phyloP scores from a whole-genome alignment of 2,797 vertebrate species.

The Ataeniobius toweri region DNA sequence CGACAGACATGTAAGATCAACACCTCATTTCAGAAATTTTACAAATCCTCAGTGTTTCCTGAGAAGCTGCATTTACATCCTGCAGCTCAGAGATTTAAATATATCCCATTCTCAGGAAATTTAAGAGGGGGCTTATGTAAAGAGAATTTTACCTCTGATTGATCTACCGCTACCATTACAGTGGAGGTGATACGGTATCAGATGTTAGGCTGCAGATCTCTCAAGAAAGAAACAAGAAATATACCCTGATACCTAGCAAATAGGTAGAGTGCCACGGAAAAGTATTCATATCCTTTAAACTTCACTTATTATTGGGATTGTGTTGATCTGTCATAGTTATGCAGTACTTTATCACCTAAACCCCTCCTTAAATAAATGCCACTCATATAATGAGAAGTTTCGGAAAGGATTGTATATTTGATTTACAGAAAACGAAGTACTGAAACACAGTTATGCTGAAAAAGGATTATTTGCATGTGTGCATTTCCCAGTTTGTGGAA shows the following conservation, averaged over 20 bases:
- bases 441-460: background rate
- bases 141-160: slow-evolving; percentile 37
- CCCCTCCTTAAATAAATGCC: background rate
- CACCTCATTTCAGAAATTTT: background rate
- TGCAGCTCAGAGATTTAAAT: slow-evolving; percentile 45
- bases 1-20: background rate
- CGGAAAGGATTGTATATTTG: background rate
- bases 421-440: background rate
- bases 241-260: background rate
- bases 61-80: slow-evolving; percentile 1
- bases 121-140: slow-evolving; percentile 57
- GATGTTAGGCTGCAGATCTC: slow-evolving; percentile 7
- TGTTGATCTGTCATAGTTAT: no score
- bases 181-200: slow-evolving; percentile 26
- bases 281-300: background rate
- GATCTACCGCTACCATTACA: slow-evolving; percentile 42
- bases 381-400: background rate
- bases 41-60: background rate
- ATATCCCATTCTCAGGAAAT: slow-evolving; percentile 44
- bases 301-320: background rate
- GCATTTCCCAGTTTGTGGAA: background rate
- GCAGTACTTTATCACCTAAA: background rate
- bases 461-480: background rate
- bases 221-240: slow-evolving; percentile 1
- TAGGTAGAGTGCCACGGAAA: background rate